A percentile compares a stretch with the other conserved stretches of the same genome.
These are phyloP conservation scores for Argyresthia albistria DNA, from an alignment of 2,888 invertebrate genomes.

Conservation along the genomic window DNA sequence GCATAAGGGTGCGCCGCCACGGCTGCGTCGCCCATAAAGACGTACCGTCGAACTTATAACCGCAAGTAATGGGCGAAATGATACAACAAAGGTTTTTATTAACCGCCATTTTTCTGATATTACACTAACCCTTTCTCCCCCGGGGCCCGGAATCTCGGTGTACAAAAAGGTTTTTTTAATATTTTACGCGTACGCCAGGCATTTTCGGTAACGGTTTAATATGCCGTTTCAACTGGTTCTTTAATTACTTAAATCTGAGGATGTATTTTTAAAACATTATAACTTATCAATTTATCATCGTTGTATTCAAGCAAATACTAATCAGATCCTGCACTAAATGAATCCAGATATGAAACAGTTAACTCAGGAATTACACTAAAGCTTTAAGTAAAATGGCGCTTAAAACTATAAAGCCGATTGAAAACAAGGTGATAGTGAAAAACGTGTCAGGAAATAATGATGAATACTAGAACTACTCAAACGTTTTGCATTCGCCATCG, in stretches of 20 bases:
- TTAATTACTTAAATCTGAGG: neutral
- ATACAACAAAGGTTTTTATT: slow-evolving; percentile 31
- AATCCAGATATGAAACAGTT: neutral
- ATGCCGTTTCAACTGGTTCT: neutral
- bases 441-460: neutral
- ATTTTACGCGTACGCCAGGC: neutral
- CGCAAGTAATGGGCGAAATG: slow-evolving; percentile 63
- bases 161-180: neutral
- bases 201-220: neutral
- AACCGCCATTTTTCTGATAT: neutral
- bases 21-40: slow-evolving; percentile 52
- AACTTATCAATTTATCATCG: neutral
- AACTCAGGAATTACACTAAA: neutral
- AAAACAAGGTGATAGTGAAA: neutral
- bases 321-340: too few relatives aligned
- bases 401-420: neutral
- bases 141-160: neutral
- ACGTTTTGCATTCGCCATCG: neutral
- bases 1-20: slow-evolving; percentile 46
- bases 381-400: neutral
- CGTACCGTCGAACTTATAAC: slow-evolving; percentile 52
- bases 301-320: neutral
- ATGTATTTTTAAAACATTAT: neutral
- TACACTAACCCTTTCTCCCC: neutral
- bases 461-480: neutral